A percentile compares a stretch with the other conserved stretches of the same genome.
phyloP scores from a whole-genome alignment of 2,888 invertebrate species.

The Orchesella flavescens region DNA sequence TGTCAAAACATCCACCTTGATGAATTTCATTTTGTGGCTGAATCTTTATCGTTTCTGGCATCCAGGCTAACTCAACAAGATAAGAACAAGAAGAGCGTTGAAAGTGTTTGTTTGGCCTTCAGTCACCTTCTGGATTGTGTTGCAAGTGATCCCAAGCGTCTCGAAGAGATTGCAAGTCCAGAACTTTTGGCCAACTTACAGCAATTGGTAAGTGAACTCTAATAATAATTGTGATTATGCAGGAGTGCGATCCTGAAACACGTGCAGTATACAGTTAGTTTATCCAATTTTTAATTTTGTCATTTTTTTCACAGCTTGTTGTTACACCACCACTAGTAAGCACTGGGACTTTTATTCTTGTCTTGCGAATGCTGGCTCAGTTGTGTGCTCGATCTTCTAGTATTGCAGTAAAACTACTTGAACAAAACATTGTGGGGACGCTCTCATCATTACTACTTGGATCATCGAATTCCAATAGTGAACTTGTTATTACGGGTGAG shows the following conservation, averaged over 20 bases:
- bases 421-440: conserved; percentile 96
- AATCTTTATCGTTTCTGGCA: conserved; percentile 89
- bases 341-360: conserved; percentile 95
- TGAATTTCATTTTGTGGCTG: conserved; percentile 94
- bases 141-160: conserved; percentile 89
- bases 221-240: too few relatives aligned
- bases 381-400: conserved; percentile 97
- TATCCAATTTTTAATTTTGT: neutral
- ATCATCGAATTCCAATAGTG: conserved; percentile 79
- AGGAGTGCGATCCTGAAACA: too few relatives aligned
- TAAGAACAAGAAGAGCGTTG: conserved; percentile 98
- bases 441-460: conserved; percentile 95
- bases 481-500: conserved; percentile 61
- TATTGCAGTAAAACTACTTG: conserved; percentile 90
- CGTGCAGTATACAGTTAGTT: too few relatives aligned
- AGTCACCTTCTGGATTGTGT: conserved; percentile 97
- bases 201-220: conserved; percentile 80
- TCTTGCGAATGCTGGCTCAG: conserved; percentile 94
- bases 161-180: conserved; percentile 95
- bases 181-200: conserved; percentile 94
- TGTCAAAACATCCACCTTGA: conserved; percentile 94
- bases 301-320: conserved; percentile 83
- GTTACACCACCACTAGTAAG: conserved; percentile 96
- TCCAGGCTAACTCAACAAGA: conserved; percentile 81
- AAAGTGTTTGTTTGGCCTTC: conserved; percentile 96